phyloP scores from a whole-genome alignment of 2,113 vertebrate species.

The Pelmatolapia mariae region DNA sequence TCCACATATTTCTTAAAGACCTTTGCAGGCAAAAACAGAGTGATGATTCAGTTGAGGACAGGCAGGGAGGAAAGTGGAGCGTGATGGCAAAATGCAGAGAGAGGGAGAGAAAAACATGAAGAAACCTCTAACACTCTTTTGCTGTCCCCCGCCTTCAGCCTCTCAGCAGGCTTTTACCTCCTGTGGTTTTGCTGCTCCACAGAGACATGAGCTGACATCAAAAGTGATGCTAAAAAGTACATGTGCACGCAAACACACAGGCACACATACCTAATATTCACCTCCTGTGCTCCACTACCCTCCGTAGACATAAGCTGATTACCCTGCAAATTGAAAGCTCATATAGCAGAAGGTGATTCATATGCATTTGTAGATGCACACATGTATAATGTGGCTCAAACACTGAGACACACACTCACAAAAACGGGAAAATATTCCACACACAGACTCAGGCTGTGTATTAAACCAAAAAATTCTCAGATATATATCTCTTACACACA shows the following conservation, averaged over 20 bases:
- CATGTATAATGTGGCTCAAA: neutral
- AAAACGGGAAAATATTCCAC: neutral
- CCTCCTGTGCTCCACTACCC: conserved; percentile 22
- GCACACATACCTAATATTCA: neutral
- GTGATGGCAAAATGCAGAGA: neutral
- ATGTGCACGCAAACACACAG: neutral
- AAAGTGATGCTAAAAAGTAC: conserved; percentile 36
- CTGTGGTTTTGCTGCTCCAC: conserved; percentile 27
- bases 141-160: conserved; percentile 32
- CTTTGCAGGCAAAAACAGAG: neutral
- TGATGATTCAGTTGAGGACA: conserved; percentile 16
- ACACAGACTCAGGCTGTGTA: neutral
- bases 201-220: conserved; percentile 53
- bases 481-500: neutral
- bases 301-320: conserved; percentile 41
- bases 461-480: neutral
- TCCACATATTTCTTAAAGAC: neutral
- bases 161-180: conserved; percentile 40
- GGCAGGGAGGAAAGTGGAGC: neutral
- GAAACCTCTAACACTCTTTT: conserved; percentile 11
- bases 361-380: neutral
- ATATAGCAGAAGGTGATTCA: conserved; percentile 1
- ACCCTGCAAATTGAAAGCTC: conserved; percentile 43
- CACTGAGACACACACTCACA: neutral
- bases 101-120: conserved; percentile 1